phyloP scores from a whole-genome alignment of 53 echinoderm and acorn worm species.

The Hippasteria phrygiana region DNA sequence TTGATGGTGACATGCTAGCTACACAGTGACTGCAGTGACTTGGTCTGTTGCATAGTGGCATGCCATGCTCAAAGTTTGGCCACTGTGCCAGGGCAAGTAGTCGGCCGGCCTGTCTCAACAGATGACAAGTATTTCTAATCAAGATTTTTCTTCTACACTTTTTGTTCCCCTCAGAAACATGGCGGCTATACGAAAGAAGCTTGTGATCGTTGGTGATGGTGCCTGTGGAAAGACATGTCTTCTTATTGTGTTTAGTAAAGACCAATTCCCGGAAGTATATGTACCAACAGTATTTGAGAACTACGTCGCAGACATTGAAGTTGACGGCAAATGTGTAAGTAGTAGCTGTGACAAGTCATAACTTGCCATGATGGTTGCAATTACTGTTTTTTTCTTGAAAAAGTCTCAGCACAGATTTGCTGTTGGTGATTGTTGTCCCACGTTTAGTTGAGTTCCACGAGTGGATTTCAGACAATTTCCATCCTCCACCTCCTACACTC shows the following conservation, averaged over 20 bases:
- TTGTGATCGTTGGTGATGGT: slow-evolving; percentile 98
- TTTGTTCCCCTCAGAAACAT: slow-evolving; percentile 41
- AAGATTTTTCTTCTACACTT: background rate
- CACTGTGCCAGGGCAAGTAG: no score
- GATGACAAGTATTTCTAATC: background rate
- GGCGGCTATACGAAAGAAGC: slow-evolving; percentile 97
- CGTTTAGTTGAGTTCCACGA: no score
- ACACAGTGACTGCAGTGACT: no score
- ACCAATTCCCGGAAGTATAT: slow-evolving; percentile 98
- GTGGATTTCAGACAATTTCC: no score
- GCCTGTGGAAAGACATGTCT: slow-evolving; percentile 98
- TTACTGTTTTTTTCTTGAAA: no score
- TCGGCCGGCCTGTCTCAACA: no score
- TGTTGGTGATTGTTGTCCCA: no score
- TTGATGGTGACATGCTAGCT: no score
- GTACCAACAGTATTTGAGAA: slow-evolving; percentile 99
- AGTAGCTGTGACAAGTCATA: background rate
- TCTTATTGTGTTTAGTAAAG: slow-evolving; percentile 97
- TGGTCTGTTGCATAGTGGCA: no score
- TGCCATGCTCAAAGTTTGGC: no score
- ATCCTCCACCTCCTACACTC: no score
- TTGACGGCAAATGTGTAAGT: slow-evolving; percentile 93
- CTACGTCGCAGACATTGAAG: slow-evolving; percentile 99
- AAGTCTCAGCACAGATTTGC: no score
- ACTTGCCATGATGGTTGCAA: background rate